These are phyloP conservation scores for Sycophaga agraensis DNA, from an alignment of 1,140 invertebrate species.

Conservation along the genomic window DNA sequence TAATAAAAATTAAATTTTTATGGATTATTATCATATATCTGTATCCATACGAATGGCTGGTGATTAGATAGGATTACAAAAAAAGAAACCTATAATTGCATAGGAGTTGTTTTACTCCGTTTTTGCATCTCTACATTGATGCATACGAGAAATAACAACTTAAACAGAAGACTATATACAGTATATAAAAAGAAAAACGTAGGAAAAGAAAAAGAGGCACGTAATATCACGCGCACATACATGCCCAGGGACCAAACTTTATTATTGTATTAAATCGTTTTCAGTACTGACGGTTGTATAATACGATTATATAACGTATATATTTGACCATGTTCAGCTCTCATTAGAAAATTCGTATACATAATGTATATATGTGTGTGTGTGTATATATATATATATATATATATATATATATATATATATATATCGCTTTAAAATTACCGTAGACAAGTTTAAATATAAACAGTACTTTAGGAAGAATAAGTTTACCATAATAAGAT, in stretches of 20 bases:
- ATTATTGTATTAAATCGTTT: constrained; percentile 33
- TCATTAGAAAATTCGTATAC: constrained; percentile 5
- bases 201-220: constrained; percentile 22
- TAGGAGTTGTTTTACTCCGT: constrained; percentile 37
- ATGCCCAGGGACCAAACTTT: constrained; percentile 50
- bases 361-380: too few relatives aligned
- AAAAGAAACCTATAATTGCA: constrained; percentile 15
- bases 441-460: too few relatives aligned
- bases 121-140: background rate
- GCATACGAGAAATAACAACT: background rate
- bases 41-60: constrained; percentile 33
- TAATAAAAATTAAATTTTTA: background rate
- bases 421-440: too few relatives aligned
- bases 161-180: constrained; percentile 13
- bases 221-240: background rate
- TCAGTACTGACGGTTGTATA: constrained; percentile 53
- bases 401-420: too few relatives aligned
- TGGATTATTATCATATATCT: constrained; percentile 9
- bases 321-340: constrained; percentile 22
- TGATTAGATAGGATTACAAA: constrained; percentile 34
- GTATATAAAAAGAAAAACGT: constrained; percentile 26
- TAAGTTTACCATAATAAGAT: too few relatives aligned
- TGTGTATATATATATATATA: too few relatives aligned
- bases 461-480: too few relatives aligned
- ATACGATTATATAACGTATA: too few relatives aligned